A percentile compares a stretch with the other conserved stretches of the same genome.
Conservation (phyloP, 1,140 invertebrate genomes). For the Drosophila persimilis region DNA sequence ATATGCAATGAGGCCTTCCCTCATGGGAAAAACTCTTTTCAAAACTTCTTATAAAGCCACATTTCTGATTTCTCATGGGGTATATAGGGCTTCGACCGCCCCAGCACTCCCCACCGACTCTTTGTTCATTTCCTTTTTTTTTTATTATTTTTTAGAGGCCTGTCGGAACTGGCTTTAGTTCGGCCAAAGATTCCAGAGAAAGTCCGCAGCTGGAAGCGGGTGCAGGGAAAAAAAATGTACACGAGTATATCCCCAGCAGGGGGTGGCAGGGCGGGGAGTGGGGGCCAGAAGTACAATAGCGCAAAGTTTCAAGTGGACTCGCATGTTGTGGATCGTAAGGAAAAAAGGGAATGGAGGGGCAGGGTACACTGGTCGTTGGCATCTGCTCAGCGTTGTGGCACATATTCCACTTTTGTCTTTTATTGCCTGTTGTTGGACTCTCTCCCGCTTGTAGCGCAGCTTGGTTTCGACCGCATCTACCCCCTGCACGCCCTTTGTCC, state of each 20-base stretch:
- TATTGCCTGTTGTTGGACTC: conserved; percentile 65
- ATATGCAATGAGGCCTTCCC: too few species aligned
- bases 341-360: not conserved
- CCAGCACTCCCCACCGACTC: not conserved
- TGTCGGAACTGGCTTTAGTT: conserved; percentile 40
- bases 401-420: conserved; percentile 80
- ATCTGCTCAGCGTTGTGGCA: conserved; percentile 75
- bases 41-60: too few species aligned
- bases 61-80: too few species aligned
- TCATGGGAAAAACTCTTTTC: too few species aligned
- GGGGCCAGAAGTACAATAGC: conserved; percentile 61
- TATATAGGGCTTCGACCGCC: too few species aligned
- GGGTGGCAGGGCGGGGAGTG: conserved; percentile 22
- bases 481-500: not conserved
- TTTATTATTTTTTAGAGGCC: conserved; percentile 23
- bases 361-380: conserved; percentile 56
- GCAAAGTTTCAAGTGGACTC: conserved; percentile 78
- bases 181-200: conserved; percentile 65
- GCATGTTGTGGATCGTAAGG: conserved; percentile 32
- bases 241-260: too few species aligned
- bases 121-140: not conserved
- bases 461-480: conserved; percentile 19
- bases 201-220: conserved; percentile 47
- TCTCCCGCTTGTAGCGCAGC: conserved; percentile 30
- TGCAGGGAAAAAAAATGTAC: conserved; percentile 33